A percentile compares a stretch with the other conserved stretches of the same genome.
These are phyloP conservation scores for Ailurus styani DNA, from an alignment of 2,113 vertebrate species.

Conservation along the genomic window DNA sequence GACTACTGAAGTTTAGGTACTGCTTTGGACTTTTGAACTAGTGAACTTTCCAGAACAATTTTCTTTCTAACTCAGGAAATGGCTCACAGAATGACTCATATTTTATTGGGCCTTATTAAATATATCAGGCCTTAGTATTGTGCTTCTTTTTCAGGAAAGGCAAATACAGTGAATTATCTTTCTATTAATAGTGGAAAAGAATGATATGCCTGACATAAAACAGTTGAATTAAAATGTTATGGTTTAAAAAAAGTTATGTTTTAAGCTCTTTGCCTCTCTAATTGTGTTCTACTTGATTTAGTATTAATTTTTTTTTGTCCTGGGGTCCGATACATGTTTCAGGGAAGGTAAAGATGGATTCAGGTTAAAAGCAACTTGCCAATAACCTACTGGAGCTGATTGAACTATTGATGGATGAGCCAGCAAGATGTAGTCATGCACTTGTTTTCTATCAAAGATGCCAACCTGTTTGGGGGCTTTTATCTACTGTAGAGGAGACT, in stretches of 20 bases:
- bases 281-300: not conserved
- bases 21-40: not conserved
- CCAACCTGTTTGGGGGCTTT: not conserved
- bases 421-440: not conserved
- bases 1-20: not conserved
- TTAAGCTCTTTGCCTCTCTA: not conserved
- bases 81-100: not conserved
- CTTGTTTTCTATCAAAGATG: not conserved
- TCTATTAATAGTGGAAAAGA: not conserved
- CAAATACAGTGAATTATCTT: not conserved
- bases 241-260: not conserved
- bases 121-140: not conserved
- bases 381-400: not conserved
- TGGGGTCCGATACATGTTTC: not conserved
- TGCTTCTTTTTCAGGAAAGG: not conserved
- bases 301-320: no score
- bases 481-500: not conserved
- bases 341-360: not conserved
- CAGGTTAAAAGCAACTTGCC: not conserved
- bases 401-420: not conserved
- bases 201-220: not conserved
- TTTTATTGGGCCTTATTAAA: not conserved
- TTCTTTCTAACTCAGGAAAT: not conserved
- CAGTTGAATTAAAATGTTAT: not conserved
- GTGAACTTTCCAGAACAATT: not conserved